phyloP scores from a whole-genome alignment of 2,113 vertebrate species.

The Mustela nigripes region DNA sequence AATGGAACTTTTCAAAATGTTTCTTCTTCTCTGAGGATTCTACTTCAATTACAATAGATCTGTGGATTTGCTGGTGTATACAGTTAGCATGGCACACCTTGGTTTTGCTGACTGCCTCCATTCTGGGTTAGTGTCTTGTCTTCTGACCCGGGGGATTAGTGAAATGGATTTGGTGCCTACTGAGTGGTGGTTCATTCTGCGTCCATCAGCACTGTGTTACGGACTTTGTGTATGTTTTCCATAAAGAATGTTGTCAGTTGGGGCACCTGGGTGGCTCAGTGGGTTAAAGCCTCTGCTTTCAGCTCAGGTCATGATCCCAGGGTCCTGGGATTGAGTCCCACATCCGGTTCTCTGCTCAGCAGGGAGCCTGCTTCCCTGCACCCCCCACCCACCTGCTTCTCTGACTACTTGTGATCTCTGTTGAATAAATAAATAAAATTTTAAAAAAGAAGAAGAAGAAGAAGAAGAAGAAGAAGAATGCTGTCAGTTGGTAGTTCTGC shows the following conservation, averaged over 20 bases:
- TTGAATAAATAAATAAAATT: too few species aligned
- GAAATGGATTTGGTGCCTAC: constrained; percentile 57
- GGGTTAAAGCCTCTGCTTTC: too few species aligned
- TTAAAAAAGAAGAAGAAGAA: too few species aligned
- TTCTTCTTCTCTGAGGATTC: background rate
- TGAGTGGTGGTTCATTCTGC: constrained; percentile 37
- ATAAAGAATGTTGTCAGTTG: constrained; percentile 52
- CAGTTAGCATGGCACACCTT: background rate
- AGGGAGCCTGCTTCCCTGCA: too few species aligned
- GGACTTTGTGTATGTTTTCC: constrained; percentile 60
- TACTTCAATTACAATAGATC: constrained; percentile 52
- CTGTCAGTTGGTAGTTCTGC: constrained; percentile 31
- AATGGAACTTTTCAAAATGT: background rate
- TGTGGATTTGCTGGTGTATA: constrained; percentile 33
- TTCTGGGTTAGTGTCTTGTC: constrained; percentile 70
- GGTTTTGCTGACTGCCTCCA: constrained; percentile 69
- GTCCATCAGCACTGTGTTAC: constrained; percentile 52
- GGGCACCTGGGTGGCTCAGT: too few species aligned
- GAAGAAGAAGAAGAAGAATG: too few species aligned
- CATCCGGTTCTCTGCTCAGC: too few species aligned
- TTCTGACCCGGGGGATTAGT: constrained; percentile 64
- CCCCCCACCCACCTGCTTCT: too few species aligned
- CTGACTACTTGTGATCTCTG: too few species aligned
- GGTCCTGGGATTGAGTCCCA: too few species aligned
- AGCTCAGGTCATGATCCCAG: too few species aligned